phyloP scores from a whole-genome alignment of 2,888 invertebrate species.

The Amphipyra berbera region DNA sequence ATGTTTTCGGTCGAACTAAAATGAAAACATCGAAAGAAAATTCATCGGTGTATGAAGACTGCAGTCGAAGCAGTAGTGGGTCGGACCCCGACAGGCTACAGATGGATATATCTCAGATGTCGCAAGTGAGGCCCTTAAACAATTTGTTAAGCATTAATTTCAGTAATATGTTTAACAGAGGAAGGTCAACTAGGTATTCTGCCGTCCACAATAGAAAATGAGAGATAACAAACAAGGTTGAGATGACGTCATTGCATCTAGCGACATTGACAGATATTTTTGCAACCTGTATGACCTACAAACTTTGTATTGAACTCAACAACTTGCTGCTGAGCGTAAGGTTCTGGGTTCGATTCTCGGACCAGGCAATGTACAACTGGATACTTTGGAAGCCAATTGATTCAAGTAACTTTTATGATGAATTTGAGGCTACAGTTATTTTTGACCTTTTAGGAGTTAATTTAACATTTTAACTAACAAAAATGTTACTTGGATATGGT shows the following conservation, averaged over 20 bases:
- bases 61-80: constrained; percentile 92
- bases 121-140: constrained; percentile 73
- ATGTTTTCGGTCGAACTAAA: constrained; percentile 75
- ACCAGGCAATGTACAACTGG: no score
- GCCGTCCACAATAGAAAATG: constrained; percentile 49
- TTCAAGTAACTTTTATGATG: no score
- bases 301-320: constrained; percentile 25
- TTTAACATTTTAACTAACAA: no score
- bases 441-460: no score
- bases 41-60: constrained; percentile 88
- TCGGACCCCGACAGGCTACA: constrained; percentile 94
- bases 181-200: constrained; percentile 51
- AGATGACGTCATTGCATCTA: constrained; percentile 43
- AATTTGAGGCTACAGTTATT: no score
- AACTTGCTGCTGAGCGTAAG: constrained; percentile 13
- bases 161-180: constrained; percentile 31
- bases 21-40: constrained; percentile 81
- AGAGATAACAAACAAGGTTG: constrained; percentile 55
- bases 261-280: constrained; percentile 51
- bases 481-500: no score
- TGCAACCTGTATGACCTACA: constrained; percentile 29
- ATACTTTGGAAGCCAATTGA: no score
- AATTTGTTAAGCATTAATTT: constrained; percentile 29
- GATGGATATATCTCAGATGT: constrained; percentile 91
- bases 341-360: no score